Percentiles rank a stretch among this genome's conserved stretches.
phyloP scores from a whole-genome alignment of 1,140 invertebrate genomes.

The Drosophila carrolli region DNA sequence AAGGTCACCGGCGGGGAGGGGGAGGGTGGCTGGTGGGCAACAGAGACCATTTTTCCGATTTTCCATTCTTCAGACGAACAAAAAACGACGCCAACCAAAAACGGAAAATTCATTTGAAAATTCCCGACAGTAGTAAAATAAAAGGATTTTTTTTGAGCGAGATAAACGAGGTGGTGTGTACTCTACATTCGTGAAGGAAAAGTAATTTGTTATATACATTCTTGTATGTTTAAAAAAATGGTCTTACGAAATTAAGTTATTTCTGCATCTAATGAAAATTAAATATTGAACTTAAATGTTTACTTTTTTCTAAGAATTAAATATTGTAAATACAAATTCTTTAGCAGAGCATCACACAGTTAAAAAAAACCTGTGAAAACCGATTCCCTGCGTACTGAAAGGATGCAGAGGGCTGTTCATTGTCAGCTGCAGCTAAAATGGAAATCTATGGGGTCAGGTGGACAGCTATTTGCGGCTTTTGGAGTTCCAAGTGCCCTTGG shows the following conservation, averaged over 20 bases:
- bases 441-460: background rate
- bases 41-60: conserved; percentile 28
- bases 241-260: no score
- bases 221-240: no score
- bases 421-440: conserved; percentile 26
- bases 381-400: background rate
- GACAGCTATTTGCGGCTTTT: conserved; percentile 13
- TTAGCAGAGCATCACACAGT: background rate
- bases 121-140: conserved; percentile 23
- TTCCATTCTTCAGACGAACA: conserved; percentile 5
- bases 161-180: background rate
- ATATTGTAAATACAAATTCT: background rate
- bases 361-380: background rate
- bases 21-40: conserved; percentile 4
- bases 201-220: no score
- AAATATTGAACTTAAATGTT: background rate
- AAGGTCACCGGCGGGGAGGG: background rate
- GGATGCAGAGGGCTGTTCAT: conserved; percentile 12
- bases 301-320: background rate
- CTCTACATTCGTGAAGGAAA: background rate
- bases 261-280: background rate
- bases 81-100: conserved; percentile 6
- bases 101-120: conserved; percentile 54
- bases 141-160: background rate
- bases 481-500: background rate